Conservation (phyloP, 1,140 invertebrate species). For the Aphelenchoides besseyi region DNA sequence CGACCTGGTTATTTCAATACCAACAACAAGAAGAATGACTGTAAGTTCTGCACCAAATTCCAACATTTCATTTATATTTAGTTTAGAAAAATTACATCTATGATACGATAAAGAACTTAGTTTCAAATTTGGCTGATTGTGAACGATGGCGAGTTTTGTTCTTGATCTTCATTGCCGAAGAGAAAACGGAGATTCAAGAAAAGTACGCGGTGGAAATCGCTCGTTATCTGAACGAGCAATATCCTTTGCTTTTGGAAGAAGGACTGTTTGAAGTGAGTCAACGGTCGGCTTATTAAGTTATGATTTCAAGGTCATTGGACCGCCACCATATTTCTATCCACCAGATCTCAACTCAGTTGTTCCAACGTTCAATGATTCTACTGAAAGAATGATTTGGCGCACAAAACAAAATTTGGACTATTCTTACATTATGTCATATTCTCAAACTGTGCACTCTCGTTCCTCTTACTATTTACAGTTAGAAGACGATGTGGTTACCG, state of each 20-base stretch:
- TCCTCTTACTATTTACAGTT: conserved; percentile 68
- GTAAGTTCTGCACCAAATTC: neutral
- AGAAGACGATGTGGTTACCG: conserved; percentile 87
- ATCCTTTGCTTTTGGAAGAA: neutral
- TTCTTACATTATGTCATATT: conserved; percentile 91
- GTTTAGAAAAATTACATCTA: neutral
- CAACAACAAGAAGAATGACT: neutral
- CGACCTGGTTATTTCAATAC: neutral
- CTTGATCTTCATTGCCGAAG: neutral
- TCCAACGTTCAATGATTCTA: conserved; percentile 29
- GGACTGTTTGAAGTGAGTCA: conserved; percentile 5
- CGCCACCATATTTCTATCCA: conserved; percentile 29
- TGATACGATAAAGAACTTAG: neutral
- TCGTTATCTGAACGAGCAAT: neutral
- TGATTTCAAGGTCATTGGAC: conserved; percentile 12
- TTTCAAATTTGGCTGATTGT: neutral
- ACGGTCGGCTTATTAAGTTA: neutral
- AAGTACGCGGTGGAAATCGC: neutral
- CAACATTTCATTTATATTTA: neutral
- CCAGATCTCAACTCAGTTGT: conserved; percentile 23
- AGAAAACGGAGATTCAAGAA: neutral
- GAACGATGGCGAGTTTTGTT: neutral
- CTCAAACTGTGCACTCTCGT: neutral
- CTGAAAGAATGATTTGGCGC: conserved; percentile 71
- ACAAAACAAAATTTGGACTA: conserved; percentile 95